phyloP scores from a whole-genome alignment of 2,113 vertebrate species.

The Nicator chloris region DNA sequence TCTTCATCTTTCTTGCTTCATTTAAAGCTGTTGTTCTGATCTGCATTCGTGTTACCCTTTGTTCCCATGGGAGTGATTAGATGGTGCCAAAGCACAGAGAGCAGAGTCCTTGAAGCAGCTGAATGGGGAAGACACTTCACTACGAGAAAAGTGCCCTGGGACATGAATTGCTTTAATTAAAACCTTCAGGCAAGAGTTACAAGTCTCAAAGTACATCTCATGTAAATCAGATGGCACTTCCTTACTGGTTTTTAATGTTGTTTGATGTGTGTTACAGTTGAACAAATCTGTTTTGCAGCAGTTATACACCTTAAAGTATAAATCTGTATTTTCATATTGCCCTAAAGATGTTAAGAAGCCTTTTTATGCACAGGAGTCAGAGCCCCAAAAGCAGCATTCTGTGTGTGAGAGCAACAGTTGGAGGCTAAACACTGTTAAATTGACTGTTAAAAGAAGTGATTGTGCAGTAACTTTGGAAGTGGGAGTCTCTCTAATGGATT shows the following conservation, averaged over 20 bases:
- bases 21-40: conserved; percentile 8
- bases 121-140: not conserved
- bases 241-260: not conserved
- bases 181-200: conserved; percentile 26
- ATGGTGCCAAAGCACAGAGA: not conserved
- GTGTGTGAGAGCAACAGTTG: not conserved
- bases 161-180: conserved; percentile 43
- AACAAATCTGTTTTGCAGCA: conserved; percentile 8
- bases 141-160: conserved; percentile 3
- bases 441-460: not conserved
- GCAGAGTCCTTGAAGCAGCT: not conserved
- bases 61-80: not conserved
- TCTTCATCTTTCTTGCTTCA: not conserved
- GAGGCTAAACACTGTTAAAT: conserved; percentile 31
- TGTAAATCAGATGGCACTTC: conserved; percentile 22
- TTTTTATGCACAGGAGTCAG: not conserved
- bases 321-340: not conserved
- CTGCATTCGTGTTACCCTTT: not conserved
- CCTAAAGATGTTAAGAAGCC: not conserved
- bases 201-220: conserved; percentile 37
- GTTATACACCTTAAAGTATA: not conserved
- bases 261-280: not conserved
- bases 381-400: not conserved
- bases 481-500: not conserved
- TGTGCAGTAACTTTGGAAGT: not conserved